Percentiles rank a stretch among this genome's conserved stretches.
phyloP scores from a whole-genome alignment of 2,888 invertebrate genomes.

The Alcis repandata region DNA sequence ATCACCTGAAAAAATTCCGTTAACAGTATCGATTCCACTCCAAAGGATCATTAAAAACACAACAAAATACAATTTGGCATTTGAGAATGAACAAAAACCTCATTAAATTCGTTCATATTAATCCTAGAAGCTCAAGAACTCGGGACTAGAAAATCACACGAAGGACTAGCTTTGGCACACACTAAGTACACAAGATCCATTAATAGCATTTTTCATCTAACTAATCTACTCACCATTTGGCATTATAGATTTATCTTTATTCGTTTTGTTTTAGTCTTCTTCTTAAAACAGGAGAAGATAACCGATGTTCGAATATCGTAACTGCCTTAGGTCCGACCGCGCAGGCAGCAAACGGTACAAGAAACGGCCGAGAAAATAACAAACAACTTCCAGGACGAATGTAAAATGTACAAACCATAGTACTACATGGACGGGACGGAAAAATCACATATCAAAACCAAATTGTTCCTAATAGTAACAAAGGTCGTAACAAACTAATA shows the following conservation, averaged over 20 bases:
- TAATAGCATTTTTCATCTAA: constrained; percentile 57
- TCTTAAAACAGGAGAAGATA: constrained; percentile 71
- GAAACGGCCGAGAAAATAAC: constrained; percentile 25
- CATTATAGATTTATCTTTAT: constrained; percentile 48
- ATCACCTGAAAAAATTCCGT: constrained; percentile 30
- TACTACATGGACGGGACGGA: constrained; percentile 81
- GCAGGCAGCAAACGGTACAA: constrained; percentile 18
- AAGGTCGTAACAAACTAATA: constrained; percentile 39
- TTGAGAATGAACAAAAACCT: constrained; percentile 35
- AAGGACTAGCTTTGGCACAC: constrained; percentile 50
- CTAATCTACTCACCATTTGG: constrained; percentile 48
- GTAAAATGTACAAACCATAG: constrained; percentile 66
- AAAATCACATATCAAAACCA: constrained; percentile 69
- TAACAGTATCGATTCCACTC: neutral
- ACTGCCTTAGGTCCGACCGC: constrained; percentile 47
- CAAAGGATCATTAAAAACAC: neutral
- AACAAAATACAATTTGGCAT: constrained; percentile 8
- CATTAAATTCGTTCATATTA: constrained; percentile 71
- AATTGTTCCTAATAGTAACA: constrained; percentile 33
- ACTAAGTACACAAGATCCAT: constrained; percentile 37
- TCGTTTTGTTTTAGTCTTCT: constrained; percentile 55
- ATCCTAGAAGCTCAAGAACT: constrained; percentile 80
- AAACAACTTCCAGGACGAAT: constrained; percentile 48
- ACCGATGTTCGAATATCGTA: constrained; percentile 38
- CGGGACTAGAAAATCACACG: constrained; percentile 49